Conservation (phyloP, 2,888 invertebrate genomes). For the Chirona hameri region DNA sequence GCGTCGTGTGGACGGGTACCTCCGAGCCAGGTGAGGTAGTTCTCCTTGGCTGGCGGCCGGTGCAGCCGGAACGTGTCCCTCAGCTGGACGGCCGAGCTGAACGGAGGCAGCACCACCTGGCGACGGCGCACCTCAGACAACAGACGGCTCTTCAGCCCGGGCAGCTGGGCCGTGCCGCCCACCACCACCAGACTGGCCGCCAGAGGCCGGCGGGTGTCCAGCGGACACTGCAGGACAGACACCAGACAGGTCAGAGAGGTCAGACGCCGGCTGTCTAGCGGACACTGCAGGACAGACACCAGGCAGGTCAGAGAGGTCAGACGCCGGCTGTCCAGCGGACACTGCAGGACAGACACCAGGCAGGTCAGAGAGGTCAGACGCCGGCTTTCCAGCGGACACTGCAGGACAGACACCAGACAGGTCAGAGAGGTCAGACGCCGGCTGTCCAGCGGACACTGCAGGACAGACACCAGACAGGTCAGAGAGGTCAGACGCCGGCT, state of each 20-base stretch:
- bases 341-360: conserved; percentile 56
- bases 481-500: conserved; percentile 61
- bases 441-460: conserved; percentile 74
- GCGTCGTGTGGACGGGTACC: conserved; percentile 51
- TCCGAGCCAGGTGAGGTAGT: conserved; percentile 83
- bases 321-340: conserved; percentile 73
- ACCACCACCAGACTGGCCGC: conserved; percentile 79
- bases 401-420: conserved; percentile 33
- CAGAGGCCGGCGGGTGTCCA: conserved; percentile 71
- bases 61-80: conserved; percentile 77
- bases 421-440: too few relatives aligned
- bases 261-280: conserved; percentile 72
- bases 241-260: conserved; percentile 66
- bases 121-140: conserved; percentile 66
- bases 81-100: conserved; percentile 58
- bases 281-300: conserved; percentile 56
- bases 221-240: conserved; percentile 59
- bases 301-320: conserved; percentile 71
- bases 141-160: conserved; percentile 77
- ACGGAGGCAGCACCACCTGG: conserved; percentile 59
- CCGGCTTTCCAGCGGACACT: conserved; percentile 78
- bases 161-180: conserved; percentile 79
- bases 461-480: background rate
- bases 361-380: conserved; percentile 66
- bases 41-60: conserved; percentile 69